A percentile compares a stretch with the other conserved stretches of the same genome.
Conservation (phyloP, 2,888 invertebrate species). For the Orchestes rusci region DNA sequence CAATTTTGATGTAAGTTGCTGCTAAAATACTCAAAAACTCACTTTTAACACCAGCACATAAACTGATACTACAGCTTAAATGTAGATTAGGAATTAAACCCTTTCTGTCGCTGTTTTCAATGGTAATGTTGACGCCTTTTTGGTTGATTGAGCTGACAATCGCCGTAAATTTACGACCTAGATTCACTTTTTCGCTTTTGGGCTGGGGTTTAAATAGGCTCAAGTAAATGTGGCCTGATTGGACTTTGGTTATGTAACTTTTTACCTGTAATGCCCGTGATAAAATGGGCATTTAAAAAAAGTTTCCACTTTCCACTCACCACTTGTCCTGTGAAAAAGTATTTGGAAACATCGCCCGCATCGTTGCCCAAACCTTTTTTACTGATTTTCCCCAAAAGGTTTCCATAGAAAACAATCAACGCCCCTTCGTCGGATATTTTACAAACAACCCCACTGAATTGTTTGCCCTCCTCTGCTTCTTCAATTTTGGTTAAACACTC, state of each 20-base stretch:
- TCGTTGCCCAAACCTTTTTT: slow-evolving; percentile 27
- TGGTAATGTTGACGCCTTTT: slow-evolving; percentile 41
- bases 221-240: slow-evolving; percentile 43
- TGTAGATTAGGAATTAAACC: slow-evolving; percentile 43
- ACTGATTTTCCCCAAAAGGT: slow-evolving; percentile 46
- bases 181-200: slow-evolving; percentile 31
- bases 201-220: slow-evolving; percentile 39
- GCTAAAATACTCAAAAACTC: too few species aligned
- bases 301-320: slow-evolving; percentile 40
- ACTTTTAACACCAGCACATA: slow-evolving; percentile 37
- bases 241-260: slow-evolving; percentile 44
- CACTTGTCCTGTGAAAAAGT: slow-evolving; percentile 56
- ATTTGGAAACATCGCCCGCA: slow-evolving; percentile 38
- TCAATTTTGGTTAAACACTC: slow-evolving; percentile 48
- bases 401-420: slow-evolving; percentile 54
- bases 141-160: slow-evolving; percentile 36
- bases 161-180: slow-evolving; percentile 43
- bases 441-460: slow-evolving; percentile 51
- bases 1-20: too few species aligned
- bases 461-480: slow-evolving; percentile 47
- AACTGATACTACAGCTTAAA: slow-evolving; percentile 38
- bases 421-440: slow-evolving; percentile 47
- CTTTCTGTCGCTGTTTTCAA: slow-evolving; percentile 29
- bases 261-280: slow-evolving; percentile 47
- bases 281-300: too few species aligned